Evolutionary conservation across 1,140 invertebrate genomes (phyloP).

Genomic region (Bombyx mori): ASM3026992v2 NC_085119.1:6287001-6287500

Average conservation of each 20-base stretch:
- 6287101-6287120: slow-evolving; percentile 46
- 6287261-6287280: slow-evolving; percentile 41
- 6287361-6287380: slow-evolving; percentile 10
- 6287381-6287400: too few relatives aligned
- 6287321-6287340: slow-evolving; percentile 49
- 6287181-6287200: slow-evolving; percentile 20
- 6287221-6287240: slow-evolving; percentile 39
- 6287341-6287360: slow-evolving; percentile 24
- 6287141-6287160: slow-evolving; percentile 44
- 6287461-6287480: too few relatives aligned
- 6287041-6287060: slow-evolving; percentile 35
- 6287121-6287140: slow-evolving; percentile 40
- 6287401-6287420: too few relatives aligned
- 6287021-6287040: too few relatives aligned
- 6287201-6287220: slow-evolving; percentile 27
- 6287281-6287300: slow-evolving; percentile 20
- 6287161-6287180: slow-evolving; percentile 41
- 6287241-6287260: slow-evolving; percentile 56
- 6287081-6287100: slow-evolving; percentile 31
- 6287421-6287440: too few relatives aligned
- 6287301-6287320: slow-evolving; percentile 47
- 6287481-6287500: too few relatives aligned
- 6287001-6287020: too few relatives aligned
- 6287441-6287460: too few relatives aligned
- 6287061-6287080: slow-evolving; percentile 44